These are phyloP conservation scores for Chelonus formosanus DNA, from an alignment of 2,888 invertebrate genomes.

Conservation along the genomic window DNA sequence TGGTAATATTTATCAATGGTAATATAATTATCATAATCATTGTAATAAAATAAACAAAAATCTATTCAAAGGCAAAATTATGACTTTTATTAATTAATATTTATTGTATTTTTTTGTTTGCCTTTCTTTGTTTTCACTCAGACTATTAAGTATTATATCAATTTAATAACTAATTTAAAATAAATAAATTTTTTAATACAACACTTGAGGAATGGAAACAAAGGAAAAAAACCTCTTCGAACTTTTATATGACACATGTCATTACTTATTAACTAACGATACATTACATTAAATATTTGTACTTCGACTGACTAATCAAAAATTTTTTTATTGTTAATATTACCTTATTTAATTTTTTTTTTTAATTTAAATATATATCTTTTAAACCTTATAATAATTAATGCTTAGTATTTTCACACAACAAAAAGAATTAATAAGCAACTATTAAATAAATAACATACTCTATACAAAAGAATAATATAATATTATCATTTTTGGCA, in stretches of 20 bases:
- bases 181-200: conserved; percentile 42
- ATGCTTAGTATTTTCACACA: conserved; percentile 37
- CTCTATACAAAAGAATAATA: conserved; percentile 42
- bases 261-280: conserved; percentile 56
- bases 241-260: conserved; percentile 47
- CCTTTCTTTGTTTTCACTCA: conserved; percentile 28
- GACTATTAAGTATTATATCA: conserved; percentile 43
- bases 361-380: conserved; percentile 44
- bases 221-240: conserved; percentile 34
- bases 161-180: conserved; percentile 54
- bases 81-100: conserved; percentile 20
- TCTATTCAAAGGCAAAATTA: conserved; percentile 9
- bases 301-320: conserved; percentile 85
- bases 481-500: conserved; percentile 49
- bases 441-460: conserved; percentile 39
- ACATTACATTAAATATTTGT: conserved; percentile 78
- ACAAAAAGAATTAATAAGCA: conserved; percentile 44
- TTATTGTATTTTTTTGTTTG: background rate
- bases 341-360: conserved; percentile 39
- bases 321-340: conserved; percentile 51
- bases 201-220: conserved; percentile 58
- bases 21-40: background rate
- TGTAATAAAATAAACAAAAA: conserved; percentile 20
- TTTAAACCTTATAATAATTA: conserved; percentile 40
- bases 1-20: background rate